A percentile compares a stretch with the other conserved stretches of the same genome.
These are phyloP conservation scores for Archilochus colubris DNA, from an alignment of 2,113 vertebrate species.

Conservation along the genomic window DNA sequence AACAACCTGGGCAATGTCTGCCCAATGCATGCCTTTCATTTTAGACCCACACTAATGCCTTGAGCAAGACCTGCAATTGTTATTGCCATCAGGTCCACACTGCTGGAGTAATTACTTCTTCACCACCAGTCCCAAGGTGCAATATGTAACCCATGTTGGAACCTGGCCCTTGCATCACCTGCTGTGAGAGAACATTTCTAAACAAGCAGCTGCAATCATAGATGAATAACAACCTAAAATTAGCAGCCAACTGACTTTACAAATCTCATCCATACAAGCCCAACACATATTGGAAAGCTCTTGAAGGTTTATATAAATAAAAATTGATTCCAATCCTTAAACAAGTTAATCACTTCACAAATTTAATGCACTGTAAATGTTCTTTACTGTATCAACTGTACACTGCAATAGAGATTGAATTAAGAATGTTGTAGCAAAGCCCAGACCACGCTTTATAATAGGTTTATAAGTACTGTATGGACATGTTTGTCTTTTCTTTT, in stretches of 20 bases:
- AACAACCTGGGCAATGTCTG: not conserved
- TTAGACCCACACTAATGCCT: accelerated
- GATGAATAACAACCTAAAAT: not conserved
- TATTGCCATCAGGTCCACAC: not conserved
- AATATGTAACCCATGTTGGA: not conserved
- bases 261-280: not conserved
- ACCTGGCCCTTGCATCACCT: not conserved
- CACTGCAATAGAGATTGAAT: conserved; percentile 28
- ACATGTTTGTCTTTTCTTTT: conserved; percentile 74
- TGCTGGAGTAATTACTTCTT: not conserved
- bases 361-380: conserved; percentile 4
- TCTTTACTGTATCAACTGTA: conserved; percentile 42
- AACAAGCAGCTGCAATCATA: not conserved
- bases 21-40: not conserved
- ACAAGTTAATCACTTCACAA: not conserved
- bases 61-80: not conserved
- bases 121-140: not conserved
- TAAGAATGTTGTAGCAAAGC: conserved; percentile 27
- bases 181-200: not conserved
- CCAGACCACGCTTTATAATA: conserved; percentile 52
- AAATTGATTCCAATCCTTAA: not conserved
- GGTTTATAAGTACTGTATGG: conserved; percentile 73
- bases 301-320: not conserved
- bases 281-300: not conserved
- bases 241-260: not conserved